phyloP scores from a whole-genome alignment of 1,140 invertebrate genomes.

The Zophobas morio region DNA sequence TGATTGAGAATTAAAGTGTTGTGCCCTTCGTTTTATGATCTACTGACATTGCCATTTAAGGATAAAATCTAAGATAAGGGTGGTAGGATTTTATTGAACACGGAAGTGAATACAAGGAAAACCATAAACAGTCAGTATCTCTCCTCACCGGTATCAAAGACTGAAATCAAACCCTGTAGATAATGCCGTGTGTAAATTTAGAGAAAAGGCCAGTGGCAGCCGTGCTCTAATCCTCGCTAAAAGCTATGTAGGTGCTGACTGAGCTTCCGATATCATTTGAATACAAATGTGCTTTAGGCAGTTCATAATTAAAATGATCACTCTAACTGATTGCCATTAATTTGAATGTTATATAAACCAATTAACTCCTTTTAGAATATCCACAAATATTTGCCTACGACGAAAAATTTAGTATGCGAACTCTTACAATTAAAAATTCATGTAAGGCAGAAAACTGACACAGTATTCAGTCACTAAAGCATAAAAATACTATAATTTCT shows the following conservation, averaged over 20 bases:
- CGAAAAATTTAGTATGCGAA: too few relatives aligned
- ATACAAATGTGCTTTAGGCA: conserved; percentile 40
- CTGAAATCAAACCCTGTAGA: conserved; percentile 26
- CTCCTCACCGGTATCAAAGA: conserved; percentile 11
- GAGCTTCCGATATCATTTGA: conserved; percentile 33
- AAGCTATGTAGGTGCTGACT: conserved; percentile 44
- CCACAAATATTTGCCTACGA: neutral
- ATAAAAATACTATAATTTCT: too few relatives aligned
- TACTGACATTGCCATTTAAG: conserved; percentile 12
- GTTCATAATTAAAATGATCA: conserved; percentile 37
- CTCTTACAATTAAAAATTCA: too few relatives aligned
- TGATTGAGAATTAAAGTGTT: neutral
- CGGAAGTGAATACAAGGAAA: conserved; percentile 27
- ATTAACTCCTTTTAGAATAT: too few relatives aligned
- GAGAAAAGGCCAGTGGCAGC: conserved; percentile 10
- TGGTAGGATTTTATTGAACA: conserved; percentile 19
- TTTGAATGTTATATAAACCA: too few relatives aligned
- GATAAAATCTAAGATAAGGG: neutral
- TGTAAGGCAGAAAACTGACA: too few relatives aligned
- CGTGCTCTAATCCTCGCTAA: conserved; percentile 42
- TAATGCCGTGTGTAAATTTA: conserved; percentile 37
- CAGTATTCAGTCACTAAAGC: too few relatives aligned
- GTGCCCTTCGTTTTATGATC: neutral
- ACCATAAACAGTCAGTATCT: conserved; percentile 30
- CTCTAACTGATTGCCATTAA: conserved; percentile 1